Evolutionary conservation across 2,888 invertebrate genomes (phyloP).

Genomic region (Sabellastarte sp.): DNA sequence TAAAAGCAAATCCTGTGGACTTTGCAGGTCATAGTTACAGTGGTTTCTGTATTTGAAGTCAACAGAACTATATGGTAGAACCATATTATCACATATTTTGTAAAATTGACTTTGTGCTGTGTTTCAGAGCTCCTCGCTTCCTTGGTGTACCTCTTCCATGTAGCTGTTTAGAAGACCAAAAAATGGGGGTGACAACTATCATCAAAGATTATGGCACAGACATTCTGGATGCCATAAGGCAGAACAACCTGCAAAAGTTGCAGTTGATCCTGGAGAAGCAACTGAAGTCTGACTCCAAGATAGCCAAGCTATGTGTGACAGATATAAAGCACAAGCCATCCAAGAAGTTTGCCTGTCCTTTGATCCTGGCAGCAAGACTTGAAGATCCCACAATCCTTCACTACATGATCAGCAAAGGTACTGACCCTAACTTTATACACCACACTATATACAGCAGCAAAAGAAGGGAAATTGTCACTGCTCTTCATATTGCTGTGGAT

Average conservation of each 20-base stretch:
- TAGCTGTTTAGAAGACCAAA: slow-evolving; percentile 3
- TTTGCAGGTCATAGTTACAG: no score
- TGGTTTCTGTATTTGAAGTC: no score
- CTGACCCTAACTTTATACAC: slow-evolving; percentile 34
- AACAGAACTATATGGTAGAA: no score
- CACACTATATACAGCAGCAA: slow-evolving; percentile 33
- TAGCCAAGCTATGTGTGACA: slow-evolving; percentile 28
- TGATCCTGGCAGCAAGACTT: slow-evolving; percentile 33
- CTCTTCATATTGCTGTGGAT: slow-evolving; percentile 33
- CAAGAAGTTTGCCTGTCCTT: slow-evolving; percentile 36
- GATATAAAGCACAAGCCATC: slow-evolving; percentile 36
- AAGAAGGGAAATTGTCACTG: slow-evolving; percentile 28
- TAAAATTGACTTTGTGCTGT: neutral
- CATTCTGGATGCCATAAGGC: slow-evolving; percentile 32
- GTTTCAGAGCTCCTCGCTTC: neutral
- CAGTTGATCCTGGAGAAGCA: slow-evolving; percentile 29
- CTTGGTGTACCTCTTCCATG: neutral
- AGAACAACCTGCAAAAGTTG: slow-evolving; percentile 29
- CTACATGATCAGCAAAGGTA: slow-evolving; percentile 33
- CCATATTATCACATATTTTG: neutral
- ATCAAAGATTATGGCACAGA: slow-evolving; percentile 34
- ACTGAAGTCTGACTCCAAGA: slow-evolving; percentile 27
- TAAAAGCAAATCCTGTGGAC: no score
- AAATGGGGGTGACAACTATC: slow-evolving; percentile 29
- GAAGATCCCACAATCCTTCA: slow-evolving; percentile 30